These are phyloP conservation scores for Schrankia costaestrigalis DNA, from an alignment of 2,888 invertebrate genomes.

Conservation along the genomic window DNA sequence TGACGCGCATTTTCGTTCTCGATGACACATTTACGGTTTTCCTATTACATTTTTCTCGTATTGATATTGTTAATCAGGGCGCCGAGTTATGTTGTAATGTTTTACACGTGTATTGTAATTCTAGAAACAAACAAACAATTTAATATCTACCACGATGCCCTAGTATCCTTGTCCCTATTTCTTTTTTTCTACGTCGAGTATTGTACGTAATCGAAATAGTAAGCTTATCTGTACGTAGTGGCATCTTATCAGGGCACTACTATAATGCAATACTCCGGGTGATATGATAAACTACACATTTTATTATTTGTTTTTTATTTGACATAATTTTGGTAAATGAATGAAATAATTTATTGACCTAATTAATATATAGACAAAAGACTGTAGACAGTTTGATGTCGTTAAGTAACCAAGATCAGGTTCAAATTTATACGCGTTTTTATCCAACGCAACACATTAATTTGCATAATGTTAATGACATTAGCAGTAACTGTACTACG, in stretches of 20 bases:
- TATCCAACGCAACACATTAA: too few relatives aligned
- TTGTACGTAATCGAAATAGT: conserved; percentile 68
- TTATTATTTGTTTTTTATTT: conserved; percentile 50
- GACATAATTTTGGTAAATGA: conserved; percentile 41
- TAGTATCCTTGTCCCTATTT: conserved; percentile 76
- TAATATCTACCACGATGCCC: conserved; percentile 52
- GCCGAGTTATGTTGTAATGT: conserved; percentile 52
- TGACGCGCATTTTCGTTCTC: conserved; percentile 64
- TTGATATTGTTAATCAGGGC: conserved; percentile 29
- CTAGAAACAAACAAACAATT: conserved; percentile 66
- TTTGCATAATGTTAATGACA: too few relatives aligned
- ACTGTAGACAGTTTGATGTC: too few relatives aligned
- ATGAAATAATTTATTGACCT: background rate
- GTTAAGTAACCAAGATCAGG: too few relatives aligned
- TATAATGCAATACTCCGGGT: conserved; percentile 59
- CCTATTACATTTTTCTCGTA: conserved; percentile 20
- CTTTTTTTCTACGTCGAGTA: conserved; percentile 68
- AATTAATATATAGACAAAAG: too few relatives aligned
- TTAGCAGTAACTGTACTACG: too few relatives aligned
- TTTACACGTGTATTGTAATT: conserved; percentile 65
- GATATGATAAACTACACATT: conserved; percentile 52
- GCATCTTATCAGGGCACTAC: conserved; percentile 63
- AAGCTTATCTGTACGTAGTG: conserved; percentile 55
- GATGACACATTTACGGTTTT: conserved; percentile 52
- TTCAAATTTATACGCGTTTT: too few relatives aligned